Base-by-base conservation (phyloP, 2,888 invertebrate genomes). In the Diloba caeruleocephala region DNA sequence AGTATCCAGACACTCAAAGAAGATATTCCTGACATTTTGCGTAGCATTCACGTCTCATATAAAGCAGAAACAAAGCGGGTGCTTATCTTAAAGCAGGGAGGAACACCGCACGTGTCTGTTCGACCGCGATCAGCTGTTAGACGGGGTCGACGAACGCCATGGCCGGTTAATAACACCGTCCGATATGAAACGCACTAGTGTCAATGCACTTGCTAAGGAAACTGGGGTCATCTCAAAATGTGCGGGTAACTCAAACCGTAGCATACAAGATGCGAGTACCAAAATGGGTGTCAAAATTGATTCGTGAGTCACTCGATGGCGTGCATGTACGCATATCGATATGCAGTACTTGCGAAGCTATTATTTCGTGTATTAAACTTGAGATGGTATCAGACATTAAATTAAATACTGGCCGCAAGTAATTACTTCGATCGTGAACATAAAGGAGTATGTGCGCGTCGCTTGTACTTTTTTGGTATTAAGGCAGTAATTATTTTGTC, bases 61-160 rank as follows among this genome's bases (percentile, higher is more conserved):
- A 37, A 13, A 41, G 17, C 37, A 46, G 45, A 60, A 34, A 67
- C 68, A 63, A 61, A 60, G 43, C 58, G 67, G 64, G 42, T 49
- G 74, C 58, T 61, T 63, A 68, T 68, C 72, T 54, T 29, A 14
- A 8, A 32, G 50, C 53, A 39, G 55, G 62, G 62, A 60, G 46
- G 61, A 55, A 45, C 69, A 72, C 56, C 76, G 78, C 82, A 84
- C 85, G 82, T 82, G 84, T 72, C 71, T 60, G 61, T 44, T 57
- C 57, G 65, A 50, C 57, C 62, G 61, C 76, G 79, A 85, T 84
- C 85, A 85, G 85, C 85, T 85, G 83, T 76, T 77, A 67, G 76
- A 62, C 61, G 74, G 71, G 84, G 81, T 81, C 79, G 73, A 71
- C 77, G 82, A 55, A 73, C 84, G 71, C 69, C 58, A 56, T 75